phyloP scores from a whole-genome alignment of 2,113 vertebrate species.

The Phalacrocorax carbo region DNA sequence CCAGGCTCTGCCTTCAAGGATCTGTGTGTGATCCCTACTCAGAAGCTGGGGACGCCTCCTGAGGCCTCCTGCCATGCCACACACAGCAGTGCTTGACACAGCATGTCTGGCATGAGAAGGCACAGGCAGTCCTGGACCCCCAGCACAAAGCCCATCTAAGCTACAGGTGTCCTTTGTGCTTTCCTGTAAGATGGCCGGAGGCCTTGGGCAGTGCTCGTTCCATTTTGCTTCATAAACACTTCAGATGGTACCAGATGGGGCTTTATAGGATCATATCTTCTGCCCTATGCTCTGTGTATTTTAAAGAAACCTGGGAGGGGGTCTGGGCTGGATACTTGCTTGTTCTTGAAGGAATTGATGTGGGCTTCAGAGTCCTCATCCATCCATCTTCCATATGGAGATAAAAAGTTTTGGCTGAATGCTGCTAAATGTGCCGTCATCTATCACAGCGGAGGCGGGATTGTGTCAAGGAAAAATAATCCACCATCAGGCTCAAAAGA shows the following conservation, averaged over 20 bases:
- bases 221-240: background rate
- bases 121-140: background rate
- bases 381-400: slow-evolving; percentile 67
- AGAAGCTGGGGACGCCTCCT: background rate
- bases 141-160: background rate
- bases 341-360: slow-evolving; percentile 44
- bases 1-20: background rate
- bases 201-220: background rate
- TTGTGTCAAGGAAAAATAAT: slow-evolving; percentile 64
- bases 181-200: background rate
- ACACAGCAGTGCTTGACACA: background rate
- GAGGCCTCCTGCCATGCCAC: background rate
- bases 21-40: background rate
- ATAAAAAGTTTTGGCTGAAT: slow-evolving; percentile 64
- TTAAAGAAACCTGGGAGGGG: slow-evolving; percentile 37
- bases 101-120: background rate
- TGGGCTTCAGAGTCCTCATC: slow-evolving; percentile 35
- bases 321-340: slow-evolving; percentile 28
- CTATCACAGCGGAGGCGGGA: slow-evolving; percentile 55
- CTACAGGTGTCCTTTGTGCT: background rate
- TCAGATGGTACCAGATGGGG: slow-evolving; percentile 1
- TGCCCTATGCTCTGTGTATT: slow-evolving; percentile 9
- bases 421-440: slow-evolving; percentile 55
- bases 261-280: slow-evolving; percentile 5
- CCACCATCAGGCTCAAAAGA: slow-evolving; percentile 49